Evolutionary conservation across 2,113 vertebrate genomes (phyloP).

Genomic region (Rhizomys pruinosus): DNA sequence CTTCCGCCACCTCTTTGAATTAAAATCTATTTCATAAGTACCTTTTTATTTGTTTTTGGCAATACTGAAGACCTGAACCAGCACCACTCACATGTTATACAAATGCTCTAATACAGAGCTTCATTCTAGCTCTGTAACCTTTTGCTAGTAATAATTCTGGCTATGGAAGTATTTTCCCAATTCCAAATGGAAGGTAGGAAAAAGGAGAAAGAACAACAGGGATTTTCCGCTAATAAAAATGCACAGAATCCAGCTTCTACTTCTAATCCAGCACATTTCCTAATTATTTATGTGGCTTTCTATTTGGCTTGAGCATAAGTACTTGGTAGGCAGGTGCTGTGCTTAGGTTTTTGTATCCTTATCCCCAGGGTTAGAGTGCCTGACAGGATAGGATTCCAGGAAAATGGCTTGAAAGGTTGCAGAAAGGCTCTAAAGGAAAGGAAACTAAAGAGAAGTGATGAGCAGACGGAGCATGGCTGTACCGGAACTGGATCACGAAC

Average conservation of each 20-base stretch:
- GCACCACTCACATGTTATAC: background rate
- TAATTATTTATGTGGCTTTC: background rate
- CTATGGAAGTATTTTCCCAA: background rate
- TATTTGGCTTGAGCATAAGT: background rate
- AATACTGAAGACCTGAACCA: background rate
- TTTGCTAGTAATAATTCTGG: background rate
- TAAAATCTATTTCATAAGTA: background rate
- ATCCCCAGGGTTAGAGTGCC: background rate
- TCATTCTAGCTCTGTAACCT: background rate
- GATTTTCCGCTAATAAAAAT: slow-evolving; percentile 25
- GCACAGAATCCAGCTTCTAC: background rate
- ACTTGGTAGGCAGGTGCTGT: background rate
- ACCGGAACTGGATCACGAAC: background rate
- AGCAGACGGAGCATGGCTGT: background rate
- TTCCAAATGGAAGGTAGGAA: background rate
- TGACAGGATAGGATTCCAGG: background rate
- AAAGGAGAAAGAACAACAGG: background rate
- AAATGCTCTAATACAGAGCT: background rate
- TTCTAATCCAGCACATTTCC: background rate
- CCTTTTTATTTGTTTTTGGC: background rate
- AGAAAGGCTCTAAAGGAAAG: background rate
- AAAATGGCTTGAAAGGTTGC: background rate
- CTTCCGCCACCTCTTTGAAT: background rate
- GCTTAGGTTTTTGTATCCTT: background rate
- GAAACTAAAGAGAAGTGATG: background rate